Evolutionary conservation across 2,888 invertebrate species (phyloP).

Genomic region (Ormia ochracea): DNA sequence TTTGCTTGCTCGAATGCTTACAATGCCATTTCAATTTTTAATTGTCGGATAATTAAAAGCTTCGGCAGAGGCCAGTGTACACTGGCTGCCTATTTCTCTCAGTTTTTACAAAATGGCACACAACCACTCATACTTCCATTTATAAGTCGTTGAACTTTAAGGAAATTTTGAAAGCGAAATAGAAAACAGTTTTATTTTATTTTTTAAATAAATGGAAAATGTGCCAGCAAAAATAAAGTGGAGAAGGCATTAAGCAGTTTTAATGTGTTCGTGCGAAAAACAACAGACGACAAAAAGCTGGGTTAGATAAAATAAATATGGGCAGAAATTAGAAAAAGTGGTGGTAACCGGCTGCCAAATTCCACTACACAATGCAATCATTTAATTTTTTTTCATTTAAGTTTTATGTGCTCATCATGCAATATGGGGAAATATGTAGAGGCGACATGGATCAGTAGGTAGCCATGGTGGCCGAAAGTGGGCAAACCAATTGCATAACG

Average conservation of each 20-base stretch:
- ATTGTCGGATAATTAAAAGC: no score
- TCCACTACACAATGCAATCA: neutral
- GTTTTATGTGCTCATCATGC: no score
- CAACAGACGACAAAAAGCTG: constrained; percentile 34
- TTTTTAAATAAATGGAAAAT: neutral
- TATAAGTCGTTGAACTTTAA: constrained; percentile 42
- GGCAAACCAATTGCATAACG: no score
- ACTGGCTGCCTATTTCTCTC: neutral
- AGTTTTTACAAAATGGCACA: neutral
- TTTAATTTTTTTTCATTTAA: no score
- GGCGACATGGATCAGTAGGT: no score
- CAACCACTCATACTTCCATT: neutral
- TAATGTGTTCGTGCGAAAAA: constrained; percentile 52
- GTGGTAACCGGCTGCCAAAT: neutral
- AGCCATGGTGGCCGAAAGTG: no score
- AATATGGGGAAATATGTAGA: no score
- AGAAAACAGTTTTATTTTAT: neutral
- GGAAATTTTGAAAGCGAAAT: constrained; percentile 18
- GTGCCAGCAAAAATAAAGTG: neutral
- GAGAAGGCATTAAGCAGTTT: constrained; percentile 11
- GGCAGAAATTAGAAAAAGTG: neutral
- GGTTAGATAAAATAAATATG: neutral
- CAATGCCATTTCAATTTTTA: no score
- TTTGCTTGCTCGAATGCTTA: no score
- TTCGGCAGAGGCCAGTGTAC: neutral